A percentile compares a stretch with the other conserved stretches of the same genome.
These are phyloP conservation scores for Uropsilus gracilis DNA, from an alignment of 2,113 vertebrate species.

Conservation along the genomic window DNA sequence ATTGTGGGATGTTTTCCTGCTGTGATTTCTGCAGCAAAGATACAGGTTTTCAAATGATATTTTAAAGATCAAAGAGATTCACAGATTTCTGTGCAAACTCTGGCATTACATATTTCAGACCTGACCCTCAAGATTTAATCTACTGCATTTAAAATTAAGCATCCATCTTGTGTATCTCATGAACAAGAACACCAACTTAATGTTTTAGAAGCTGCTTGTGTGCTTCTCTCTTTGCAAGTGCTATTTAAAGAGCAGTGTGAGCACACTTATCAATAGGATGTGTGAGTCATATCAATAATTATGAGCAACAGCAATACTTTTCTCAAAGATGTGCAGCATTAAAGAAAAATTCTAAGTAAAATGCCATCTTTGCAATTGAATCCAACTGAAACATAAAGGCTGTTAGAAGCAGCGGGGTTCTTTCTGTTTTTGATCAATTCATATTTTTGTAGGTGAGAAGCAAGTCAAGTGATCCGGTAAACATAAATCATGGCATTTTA, in stretches of 20 bases:
- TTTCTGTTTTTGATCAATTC: background rate
- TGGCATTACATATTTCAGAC: background rate
- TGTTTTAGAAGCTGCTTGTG: slow-evolving; percentile 47
- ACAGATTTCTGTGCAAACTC: background rate
- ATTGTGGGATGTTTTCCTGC: slow-evolving; percentile 31
- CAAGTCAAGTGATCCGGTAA: background rate
- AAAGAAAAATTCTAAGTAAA: slow-evolving; percentile 12
- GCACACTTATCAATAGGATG: slow-evolving; percentile 73
- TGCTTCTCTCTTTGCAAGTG: slow-evolving; percentile 48
- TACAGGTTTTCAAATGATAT: slow-evolving; percentile 27
- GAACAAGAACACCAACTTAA: slow-evolving; percentile 38
- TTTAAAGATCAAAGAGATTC: slow-evolving; percentile 41
- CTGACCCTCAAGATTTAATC: background rate
- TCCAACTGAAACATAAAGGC: background rate
- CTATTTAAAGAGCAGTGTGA: slow-evolving; percentile 77
- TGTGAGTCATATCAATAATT: slow-evolving; percentile 81
- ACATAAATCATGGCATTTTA: background rate
- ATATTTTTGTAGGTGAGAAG: background rate
- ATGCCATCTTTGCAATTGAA: slow-evolving; percentile 51
- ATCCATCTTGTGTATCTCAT: background rate
- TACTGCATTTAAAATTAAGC: slow-evolving; percentile 4
- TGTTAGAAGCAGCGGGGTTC: background rate
- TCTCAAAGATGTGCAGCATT: background rate
- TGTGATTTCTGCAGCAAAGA: slow-evolving; percentile 3
- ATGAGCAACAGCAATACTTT: slow-evolving; percentile 72